Conservation (phyloP, 2,797 vertebrate genomes). For the Manis crassicaudata region DNA sequence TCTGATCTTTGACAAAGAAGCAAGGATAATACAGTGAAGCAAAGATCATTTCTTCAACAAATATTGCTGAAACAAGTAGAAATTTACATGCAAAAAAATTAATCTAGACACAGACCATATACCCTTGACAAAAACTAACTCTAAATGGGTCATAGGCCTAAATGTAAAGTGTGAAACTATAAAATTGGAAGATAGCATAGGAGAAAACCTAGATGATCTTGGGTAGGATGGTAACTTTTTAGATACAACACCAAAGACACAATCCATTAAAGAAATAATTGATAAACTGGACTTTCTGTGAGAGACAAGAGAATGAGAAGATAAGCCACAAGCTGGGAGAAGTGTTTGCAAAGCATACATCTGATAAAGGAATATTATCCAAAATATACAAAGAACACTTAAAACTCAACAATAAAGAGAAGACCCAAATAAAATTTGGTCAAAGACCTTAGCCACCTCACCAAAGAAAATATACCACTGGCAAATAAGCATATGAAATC, state of each 20-base stretch:
- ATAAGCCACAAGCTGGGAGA: background rate
- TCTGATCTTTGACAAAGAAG: background rate
- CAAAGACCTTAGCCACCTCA: background rate
- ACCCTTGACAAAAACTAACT: background rate
- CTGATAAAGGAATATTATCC: background rate
- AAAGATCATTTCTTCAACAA: background rate
- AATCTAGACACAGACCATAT: background rate
- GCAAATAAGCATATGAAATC: background rate
- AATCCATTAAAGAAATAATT: background rate
- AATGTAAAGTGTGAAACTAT: background rate
- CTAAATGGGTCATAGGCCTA: background rate
- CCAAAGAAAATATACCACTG: background rate
- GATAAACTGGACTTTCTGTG: background rate
- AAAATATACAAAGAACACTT: background rate
- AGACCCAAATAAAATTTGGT: background rate
- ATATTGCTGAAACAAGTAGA: background rate
- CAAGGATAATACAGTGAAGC: background rate
- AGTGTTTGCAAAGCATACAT: background rate
- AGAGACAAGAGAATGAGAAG: background rate
- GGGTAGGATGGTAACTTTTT: background rate
- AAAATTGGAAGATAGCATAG: background rate
- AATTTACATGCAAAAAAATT: background rate
- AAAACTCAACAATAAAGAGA: background rate
- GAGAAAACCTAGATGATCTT: background rate
- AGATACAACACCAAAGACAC: background rate